Evolutionary conservation across 2,113 vertebrate genomes (phyloP), one percentile per base, ranked within the genome.

Genomic region (Eptatretus burgeri): DNA sequence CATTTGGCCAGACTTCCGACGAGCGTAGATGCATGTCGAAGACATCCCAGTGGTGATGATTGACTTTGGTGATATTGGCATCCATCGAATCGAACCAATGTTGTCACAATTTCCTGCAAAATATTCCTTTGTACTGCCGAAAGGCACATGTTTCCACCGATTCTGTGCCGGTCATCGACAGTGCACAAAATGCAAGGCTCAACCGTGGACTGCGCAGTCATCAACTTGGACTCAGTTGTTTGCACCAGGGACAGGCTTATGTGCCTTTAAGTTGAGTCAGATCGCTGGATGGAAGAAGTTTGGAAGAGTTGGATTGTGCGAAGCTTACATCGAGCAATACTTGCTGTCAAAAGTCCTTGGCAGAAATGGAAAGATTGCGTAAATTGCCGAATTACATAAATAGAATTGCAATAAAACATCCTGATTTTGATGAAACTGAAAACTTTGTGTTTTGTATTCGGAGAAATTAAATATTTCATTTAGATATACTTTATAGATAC

Each of bases 71-170:
- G 56, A 60, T n/a, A 60, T 60, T 60, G 9, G 9, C n/a, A 20
- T 11, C 20, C 56, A 60, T 20, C n/a, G n/a, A n/a, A n/a, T 60
- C 13, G 56, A 60, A 20, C 56, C 56, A 20, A 60, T 60, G 9
- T 60, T 11, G n/a, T n/a, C 20, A 10, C 56, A 60, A 20, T 60
- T 60, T 20, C 56, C 56, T 60, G 56, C 56, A n/a, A 60, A 60
- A 11, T 60, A 60, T 60, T 60, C 56, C n/a, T 60, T 60, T 60
- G 56, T 17, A 60, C 56, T 60, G 56, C 56, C n/a, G 56, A 60
- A 60, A 60, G 56, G 20, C 11, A 12, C 56, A 60, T 60, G 56
- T 11, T 60, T 17, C 56, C 56, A 60, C 56, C 13, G 16, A 60
- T 60, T 20, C 9, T 60, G 11, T 60, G 56, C 11, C 13, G 56